A percentile compares a stretch with the other conserved stretches of the same genome.
phyloP scores from a whole-genome alignment of 2,888 invertebrate genomes.

The Onchidella celtica region DNA sequence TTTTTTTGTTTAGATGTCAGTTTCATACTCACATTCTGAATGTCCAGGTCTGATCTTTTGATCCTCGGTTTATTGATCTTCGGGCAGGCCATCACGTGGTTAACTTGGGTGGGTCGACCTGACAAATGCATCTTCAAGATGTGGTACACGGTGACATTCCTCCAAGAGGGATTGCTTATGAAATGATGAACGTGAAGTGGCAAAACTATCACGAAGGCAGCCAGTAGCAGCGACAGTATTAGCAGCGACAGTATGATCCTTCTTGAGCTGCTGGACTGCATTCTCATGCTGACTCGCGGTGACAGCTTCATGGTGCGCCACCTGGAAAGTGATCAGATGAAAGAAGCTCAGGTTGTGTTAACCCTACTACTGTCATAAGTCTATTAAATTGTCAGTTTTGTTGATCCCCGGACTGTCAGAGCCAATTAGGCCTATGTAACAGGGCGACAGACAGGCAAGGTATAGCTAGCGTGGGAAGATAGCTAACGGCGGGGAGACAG shows the following conservation, averaged over 20 bases:
- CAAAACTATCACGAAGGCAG: neutral
- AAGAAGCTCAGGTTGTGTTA: too few relatives aligned
- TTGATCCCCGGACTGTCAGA: too few relatives aligned
- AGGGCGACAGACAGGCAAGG: too few relatives aligned
- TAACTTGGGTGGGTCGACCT: slow-evolving; percentile 15
- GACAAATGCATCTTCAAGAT: slow-evolving; percentile 45
- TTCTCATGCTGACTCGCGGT: neutral
- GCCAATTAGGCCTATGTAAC: too few relatives aligned
- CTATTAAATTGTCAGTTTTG: too few relatives aligned
- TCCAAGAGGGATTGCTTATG: slow-evolving; percentile 24
- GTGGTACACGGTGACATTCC: slow-evolving; percentile 36
- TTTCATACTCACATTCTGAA: slow-evolving; percentile 11
- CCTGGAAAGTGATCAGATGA: too few relatives aligned
- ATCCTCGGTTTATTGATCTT: neutral
- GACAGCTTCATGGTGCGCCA: slow-evolving; percentile 17
- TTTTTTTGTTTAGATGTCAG: neutral
- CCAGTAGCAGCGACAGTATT: neutral
- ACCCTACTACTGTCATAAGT: too few relatives aligned
- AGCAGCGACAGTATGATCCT: neutral
- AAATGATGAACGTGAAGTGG: neutral
- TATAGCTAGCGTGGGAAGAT: too few relatives aligned
- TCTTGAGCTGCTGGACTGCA: slow-evolving; percentile 4
- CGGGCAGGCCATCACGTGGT: neutral
- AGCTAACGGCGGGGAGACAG: too few relatives aligned
- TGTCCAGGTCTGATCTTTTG: slow-evolving; percentile 16